These are phyloP conservation scores for Haemorhous mexicanus DNA, from an alignment of 2,113 vertebrate species.

Conservation along the genomic window DNA sequence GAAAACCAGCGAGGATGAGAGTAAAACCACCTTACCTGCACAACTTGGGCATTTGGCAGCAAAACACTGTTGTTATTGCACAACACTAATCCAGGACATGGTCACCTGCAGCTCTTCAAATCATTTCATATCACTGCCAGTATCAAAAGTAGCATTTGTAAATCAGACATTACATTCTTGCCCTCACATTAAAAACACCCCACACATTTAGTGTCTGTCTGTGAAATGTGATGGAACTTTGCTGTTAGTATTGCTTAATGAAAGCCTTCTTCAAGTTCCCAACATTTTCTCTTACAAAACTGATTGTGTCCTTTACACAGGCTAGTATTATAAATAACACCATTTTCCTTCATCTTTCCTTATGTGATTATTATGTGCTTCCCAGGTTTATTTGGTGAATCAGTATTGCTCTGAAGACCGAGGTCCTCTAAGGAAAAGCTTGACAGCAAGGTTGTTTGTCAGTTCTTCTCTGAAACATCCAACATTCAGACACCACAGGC, in stretches of 20 bases:
- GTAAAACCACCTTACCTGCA: not conserved
- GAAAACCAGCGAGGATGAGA: not conserved
- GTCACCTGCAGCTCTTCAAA: not conserved
- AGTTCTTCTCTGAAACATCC: not conserved
- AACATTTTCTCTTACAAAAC: not conserved
- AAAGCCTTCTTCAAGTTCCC: not conserved
- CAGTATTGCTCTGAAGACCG: not conserved
- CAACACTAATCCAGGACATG: not conserved
- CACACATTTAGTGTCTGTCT: not conserved
- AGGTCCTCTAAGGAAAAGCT: not conserved
- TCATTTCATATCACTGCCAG: rapidly evolving
- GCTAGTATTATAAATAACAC: not conserved
- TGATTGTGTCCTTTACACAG: not conserved
- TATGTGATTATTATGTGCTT: not conserved
- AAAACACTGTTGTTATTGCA: not conserved
- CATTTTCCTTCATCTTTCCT: not conserved
- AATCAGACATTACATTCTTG: not conserved
- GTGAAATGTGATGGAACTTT: not conserved
- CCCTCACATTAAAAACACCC: not conserved
- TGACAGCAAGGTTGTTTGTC: not conserved
- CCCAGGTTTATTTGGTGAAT: not conserved
- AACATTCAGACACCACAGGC: not conserved
- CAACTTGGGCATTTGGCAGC: not conserved
- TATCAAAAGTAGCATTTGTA: not conserved
- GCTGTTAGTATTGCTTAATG: not conserved